A percentile compares a stretch with the other conserved stretches of the same genome.
These are phyloP conservation scores for Ischnus inquisitorius DNA, from an alignment of 2,888 invertebrate genomes.

Conservation along the genomic window DNA sequence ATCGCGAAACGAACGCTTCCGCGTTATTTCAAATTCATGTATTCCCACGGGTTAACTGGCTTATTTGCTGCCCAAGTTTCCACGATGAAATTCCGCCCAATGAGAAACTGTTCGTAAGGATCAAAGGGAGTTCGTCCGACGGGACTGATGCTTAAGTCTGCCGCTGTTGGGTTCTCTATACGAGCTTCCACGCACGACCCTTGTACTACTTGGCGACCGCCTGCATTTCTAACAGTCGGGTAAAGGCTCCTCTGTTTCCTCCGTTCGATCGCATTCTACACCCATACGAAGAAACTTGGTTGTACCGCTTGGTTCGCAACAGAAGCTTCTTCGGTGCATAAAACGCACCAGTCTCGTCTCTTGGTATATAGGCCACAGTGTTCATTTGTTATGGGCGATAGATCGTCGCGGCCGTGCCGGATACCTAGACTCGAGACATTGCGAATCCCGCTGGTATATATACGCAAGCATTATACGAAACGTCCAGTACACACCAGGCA, in stretches of 20 bases:
- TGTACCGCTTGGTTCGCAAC: slow-evolving; percentile 31
- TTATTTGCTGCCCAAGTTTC: slow-evolving; percentile 31
- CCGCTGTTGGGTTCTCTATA: neutral
- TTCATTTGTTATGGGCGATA: slow-evolving; percentile 68
- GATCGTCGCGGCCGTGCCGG: slow-evolving; percentile 59
- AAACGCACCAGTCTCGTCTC: slow-evolving; percentile 34
- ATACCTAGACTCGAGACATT: slow-evolving; percentile 55
- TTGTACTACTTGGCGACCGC: slow-evolving; percentile 23
- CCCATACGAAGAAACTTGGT: slow-evolving; percentile 52
- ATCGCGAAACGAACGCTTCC: slow-evolving; percentile 28
- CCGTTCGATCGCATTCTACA: neutral
- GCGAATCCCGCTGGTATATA: neutral
- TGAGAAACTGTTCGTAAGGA: slow-evolving; percentile 54
- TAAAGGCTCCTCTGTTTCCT: no score
- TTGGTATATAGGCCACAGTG: slow-evolving; percentile 61
- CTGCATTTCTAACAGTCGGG: slow-evolving; percentile 5
- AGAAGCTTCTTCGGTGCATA: slow-evolving; percentile 19
- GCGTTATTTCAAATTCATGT: slow-evolving; percentile 62
- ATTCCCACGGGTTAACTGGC: slow-evolving; percentile 44
- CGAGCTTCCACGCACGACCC: slow-evolving; percentile 50
- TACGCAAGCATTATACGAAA: neutral
- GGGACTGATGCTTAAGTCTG: neutral
- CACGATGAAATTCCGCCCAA: neutral
- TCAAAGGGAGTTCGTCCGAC: slow-evolving; percentile 63
- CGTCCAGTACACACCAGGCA: slow-evolving; percentile 17